Evolutionary conservation across 2,888 invertebrate genomes (phyloP).

Genomic region (Drosophila mimica): DNA sequence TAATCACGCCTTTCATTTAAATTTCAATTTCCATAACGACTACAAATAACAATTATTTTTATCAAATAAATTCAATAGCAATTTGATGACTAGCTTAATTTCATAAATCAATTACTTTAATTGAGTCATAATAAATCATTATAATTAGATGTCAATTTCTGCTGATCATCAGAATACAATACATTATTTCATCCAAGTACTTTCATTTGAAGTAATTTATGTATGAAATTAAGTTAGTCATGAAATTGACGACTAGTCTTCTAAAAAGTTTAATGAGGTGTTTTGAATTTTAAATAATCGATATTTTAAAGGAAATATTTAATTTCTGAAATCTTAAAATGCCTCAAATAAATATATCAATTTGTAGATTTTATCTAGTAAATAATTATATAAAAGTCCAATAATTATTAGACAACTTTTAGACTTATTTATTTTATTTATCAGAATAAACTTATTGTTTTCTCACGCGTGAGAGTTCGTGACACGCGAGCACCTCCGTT

Average conservation of each 20-base stretch:
- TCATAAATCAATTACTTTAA: neutral
- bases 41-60: neutral
- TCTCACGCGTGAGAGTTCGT: constrained; percentile 6
- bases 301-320: neutral
- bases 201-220: neutral
- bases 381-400: neutral
- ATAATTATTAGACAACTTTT: neutral
- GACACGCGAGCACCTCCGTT: constrained; percentile 28
- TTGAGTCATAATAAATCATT: neutral
- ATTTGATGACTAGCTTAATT: neutral
- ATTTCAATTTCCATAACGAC: too few species aligned
- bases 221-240: neutral
- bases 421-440: neutral
- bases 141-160: too few species aligned
- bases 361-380: neutral
- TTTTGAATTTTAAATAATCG: neutral
- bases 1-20: neutral
- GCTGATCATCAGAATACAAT: neutral
- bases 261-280: neutral
- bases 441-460: neutral
- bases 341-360: neutral
- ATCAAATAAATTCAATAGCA: neutral
- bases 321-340: neutral
- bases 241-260: too few species aligned
- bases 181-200: neutral